Evolutionary conservation across 2,113 vertebrate genomes (phyloP).

Genomic region (Opisthocomus hoazin): DNA sequence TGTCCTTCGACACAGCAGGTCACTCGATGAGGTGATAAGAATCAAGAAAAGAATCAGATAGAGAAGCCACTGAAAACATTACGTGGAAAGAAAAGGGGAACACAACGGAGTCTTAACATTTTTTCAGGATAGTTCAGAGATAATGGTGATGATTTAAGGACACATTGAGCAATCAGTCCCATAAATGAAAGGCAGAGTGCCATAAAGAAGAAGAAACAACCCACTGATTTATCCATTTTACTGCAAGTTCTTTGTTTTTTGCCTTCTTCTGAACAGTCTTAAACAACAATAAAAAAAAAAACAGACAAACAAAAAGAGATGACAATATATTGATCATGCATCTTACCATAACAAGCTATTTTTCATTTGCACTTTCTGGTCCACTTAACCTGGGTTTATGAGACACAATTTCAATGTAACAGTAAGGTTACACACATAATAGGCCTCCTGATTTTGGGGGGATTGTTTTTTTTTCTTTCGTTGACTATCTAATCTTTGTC

Average conservation of each 20-base stretch:
- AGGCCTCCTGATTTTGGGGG: not conserved
- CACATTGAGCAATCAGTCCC: not conserved
- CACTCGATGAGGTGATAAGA: not conserved
- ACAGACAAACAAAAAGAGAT: not conserved
- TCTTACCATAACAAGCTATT: not conserved
- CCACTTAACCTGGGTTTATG: not conserved
- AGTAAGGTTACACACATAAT: not conserved
- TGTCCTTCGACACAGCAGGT: not conserved
- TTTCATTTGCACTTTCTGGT: not conserved
- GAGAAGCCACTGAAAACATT: not conserved
- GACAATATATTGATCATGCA: not conserved
- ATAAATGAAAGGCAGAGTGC: not conserved
- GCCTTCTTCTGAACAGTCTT: not conserved
- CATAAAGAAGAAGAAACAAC: not conserved
- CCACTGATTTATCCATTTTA: not conserved
- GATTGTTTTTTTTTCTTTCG: not conserved
- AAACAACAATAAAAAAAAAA: not conserved
- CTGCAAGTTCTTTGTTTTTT: not conserved
- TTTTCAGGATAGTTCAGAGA: not conserved
- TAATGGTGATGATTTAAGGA: not conserved
- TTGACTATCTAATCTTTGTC: not conserved
- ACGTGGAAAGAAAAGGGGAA: not conserved
- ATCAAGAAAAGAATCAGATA: not conserved
- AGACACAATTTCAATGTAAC: not conserved
- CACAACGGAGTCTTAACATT: not conserved